These are phyloP conservation scores for Epinotia bilunana DNA, from an alignment of 2,888 invertebrate genomes.

Conservation along the genomic window DNA sequence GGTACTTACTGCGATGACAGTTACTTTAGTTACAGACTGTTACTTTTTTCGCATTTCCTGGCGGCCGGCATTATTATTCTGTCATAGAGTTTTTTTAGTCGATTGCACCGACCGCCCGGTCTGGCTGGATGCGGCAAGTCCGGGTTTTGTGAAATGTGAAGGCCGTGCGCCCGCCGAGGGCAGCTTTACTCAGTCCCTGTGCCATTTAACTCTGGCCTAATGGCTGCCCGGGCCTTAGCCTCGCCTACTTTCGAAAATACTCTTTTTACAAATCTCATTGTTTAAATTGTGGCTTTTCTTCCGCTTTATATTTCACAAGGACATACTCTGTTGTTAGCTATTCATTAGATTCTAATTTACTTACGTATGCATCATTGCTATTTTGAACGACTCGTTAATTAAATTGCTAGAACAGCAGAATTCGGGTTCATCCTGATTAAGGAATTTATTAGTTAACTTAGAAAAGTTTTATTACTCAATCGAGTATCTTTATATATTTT, in stretches of 20 bases:
- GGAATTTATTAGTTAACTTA: too few species aligned
- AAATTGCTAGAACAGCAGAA: neutral
- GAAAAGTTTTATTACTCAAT: conserved; percentile 2
- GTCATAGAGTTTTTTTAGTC: conserved; percentile 57
- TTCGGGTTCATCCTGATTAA: neutral
- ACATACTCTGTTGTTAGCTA: conserved; percentile 20
- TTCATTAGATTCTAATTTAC: conserved; percentile 32
- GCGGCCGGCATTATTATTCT: conserved; percentile 48
- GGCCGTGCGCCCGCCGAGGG: conserved; percentile 71
- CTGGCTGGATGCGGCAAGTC: conserved; percentile 78
- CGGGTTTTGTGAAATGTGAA: conserved; percentile 83
- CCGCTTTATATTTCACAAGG: conserved; percentile 30
- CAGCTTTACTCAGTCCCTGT: conserved; percentile 78
- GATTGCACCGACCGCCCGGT: conserved; percentile 61
- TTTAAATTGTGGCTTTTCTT: conserved; percentile 29
- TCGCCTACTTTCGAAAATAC: conserved; percentile 51
- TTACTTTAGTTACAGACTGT: too few species aligned
- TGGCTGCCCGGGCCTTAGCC: conserved; percentile 52
- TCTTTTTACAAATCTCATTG: conserved; percentile 44
- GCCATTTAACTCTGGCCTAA: conserved; percentile 71
- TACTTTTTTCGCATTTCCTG: neutral
- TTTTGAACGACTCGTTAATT: neutral
- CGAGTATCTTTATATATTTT: too few species aligned
- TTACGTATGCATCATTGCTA: conserved; percentile 14
- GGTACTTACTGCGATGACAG: neutral